Evolutionary conservation across 2,888 invertebrate genomes (phyloP), one percentile per base, ranked within the genome.

Genomic region (Xestoiulus laeticollis): DNA sequence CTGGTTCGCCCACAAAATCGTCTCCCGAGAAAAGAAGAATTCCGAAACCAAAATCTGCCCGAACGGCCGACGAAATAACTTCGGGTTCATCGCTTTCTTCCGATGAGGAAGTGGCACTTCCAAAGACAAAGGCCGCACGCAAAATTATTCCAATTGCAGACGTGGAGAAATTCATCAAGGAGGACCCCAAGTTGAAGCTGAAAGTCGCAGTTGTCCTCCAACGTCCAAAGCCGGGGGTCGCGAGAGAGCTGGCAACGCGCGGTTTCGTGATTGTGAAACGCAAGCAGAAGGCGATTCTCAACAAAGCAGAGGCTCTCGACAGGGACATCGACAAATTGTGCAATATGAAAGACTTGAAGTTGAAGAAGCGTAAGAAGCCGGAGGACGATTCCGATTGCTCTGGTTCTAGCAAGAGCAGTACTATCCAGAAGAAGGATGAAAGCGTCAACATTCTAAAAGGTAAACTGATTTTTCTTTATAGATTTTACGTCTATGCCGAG

Each of bases 141-240:
- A 78, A 78, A 78, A 78, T 78, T 78, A 26, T 78, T 14, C 26
- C 26, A 78, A 78, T 78, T 12, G 78, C 78, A 30, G 78, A 78
- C 78, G 22, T 78, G 1, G 22, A 78, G 30, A 78, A 78, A 26
- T 78, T 78, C 78, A 78, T 78, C 78, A 30, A 12, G 1, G 86
- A 86, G 14, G 86, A 86, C 32, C 48, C 86, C 14, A 86, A 86
- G 53, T n/a, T 86, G 43, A 86, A 86, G 32, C 44, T 22, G 14
- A 26, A 48, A 26, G 53, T 48, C 16, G 16, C 19, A 6, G 48
- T 86, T 8, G 53, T 4, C 19, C 10, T 86, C 10, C 44, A 48
- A 26, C 43, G 2, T 44, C n/a, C 48, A 8, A 86, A 78, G 78
- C 78, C 78, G 26, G 78, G 78, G 12, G 78, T 78, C 1, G 14